A percentile compares a stretch with the other conserved stretches of the same genome.
Conservation (phyloP, 2,113 vertebrate species). For the Actenoides hombroni region DNA sequence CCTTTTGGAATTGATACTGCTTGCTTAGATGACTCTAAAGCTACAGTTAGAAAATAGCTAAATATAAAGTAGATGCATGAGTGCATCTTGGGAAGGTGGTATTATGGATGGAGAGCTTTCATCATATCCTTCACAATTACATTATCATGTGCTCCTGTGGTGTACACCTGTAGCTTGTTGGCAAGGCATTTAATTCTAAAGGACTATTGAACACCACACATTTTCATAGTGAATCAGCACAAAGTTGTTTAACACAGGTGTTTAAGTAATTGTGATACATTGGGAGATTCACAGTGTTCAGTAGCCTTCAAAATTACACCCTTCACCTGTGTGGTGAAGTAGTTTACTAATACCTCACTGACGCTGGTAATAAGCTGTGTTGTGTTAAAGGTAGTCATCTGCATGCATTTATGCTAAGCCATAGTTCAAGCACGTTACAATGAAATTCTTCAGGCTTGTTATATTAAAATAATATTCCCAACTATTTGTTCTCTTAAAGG, state of each 20-base stretch:
- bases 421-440: neutral
- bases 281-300: conserved; percentile 26
- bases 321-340: conserved; percentile 19
- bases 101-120: conserved; percentile 67
- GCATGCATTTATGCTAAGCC: neutral
- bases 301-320: conserved; percentile 43
- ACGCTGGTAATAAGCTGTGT: neutral
- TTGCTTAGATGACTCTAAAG: conserved; percentile 28
- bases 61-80: conserved; percentile 63
- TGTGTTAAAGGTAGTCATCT: neutral
- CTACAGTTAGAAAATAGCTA: conserved; percentile 53
- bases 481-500: neutral
- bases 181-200: conserved; percentile 56
- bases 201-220: conserved; percentile 61
- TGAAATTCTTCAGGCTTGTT: neutral
- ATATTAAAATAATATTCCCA: neutral
- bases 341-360: neutral
- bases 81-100: conserved; percentile 54
- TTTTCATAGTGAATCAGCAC: conserved; percentile 63
- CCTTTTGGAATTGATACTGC: neutral
- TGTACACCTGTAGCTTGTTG: conserved; percentile 77
- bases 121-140: conserved; percentile 67
- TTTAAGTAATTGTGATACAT: conserved; percentile 66
- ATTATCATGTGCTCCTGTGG: conserved; percentile 64
- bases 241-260: conserved; percentile 73